Base-by-base conservation (phyloP, 2,797 vertebrate species). In the Cottoperca gobio region DNA sequence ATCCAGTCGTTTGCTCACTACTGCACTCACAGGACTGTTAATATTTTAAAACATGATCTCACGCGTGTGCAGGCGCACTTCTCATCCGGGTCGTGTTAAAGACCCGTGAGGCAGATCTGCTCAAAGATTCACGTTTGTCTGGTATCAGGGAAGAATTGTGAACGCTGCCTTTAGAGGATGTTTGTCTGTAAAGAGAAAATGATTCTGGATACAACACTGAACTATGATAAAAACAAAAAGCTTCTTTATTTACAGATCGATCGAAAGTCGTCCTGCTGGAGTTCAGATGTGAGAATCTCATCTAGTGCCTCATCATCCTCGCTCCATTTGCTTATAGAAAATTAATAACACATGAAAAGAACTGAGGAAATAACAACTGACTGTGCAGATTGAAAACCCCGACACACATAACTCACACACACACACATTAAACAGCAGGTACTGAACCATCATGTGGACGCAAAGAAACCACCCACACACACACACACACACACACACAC, bases 341-440 rank as follows among this genome's bases (percentile, higher is more conserved):
- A 71, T 77, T 42, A 73, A 77, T 79, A 59, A 74, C 79, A 77
- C 50, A 70, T 61, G 35, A 69, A 78, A 45, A 65, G 52, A 72
- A 40, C 7, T 53, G n/a, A 48, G 13, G 19, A 45, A 63, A 71
- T 11, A 76, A 69, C 8, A 58, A 54, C 79, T 62, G 64, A 72
- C 28, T 35, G 17, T 45, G 63, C 71, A 72, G 43, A 79, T 23
- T 31, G 17, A 52, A 84, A 70, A 40, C 6, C 31, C 58, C 42
- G 14, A 49, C 52, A 81, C 23, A 54, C 17, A 10, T 42, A n/a
- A 35, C 5, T 31, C 17, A 7, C 31, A 40, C n/a, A 9, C 19
- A 24, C 53, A 53, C 24, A 64, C 13, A 37, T 26, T n/a, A n/a
- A n/a, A n/a, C n/a, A n/a, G n/a, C n/a, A n/a, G n/a, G n/a, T n/a